A percentile compares a stretch with the other conserved stretches of the same genome.
Evolutionary conservation across 2,797 vertebrate genomes (phyloP).

Genomic region (Lagothrix lagotricha): DNA sequence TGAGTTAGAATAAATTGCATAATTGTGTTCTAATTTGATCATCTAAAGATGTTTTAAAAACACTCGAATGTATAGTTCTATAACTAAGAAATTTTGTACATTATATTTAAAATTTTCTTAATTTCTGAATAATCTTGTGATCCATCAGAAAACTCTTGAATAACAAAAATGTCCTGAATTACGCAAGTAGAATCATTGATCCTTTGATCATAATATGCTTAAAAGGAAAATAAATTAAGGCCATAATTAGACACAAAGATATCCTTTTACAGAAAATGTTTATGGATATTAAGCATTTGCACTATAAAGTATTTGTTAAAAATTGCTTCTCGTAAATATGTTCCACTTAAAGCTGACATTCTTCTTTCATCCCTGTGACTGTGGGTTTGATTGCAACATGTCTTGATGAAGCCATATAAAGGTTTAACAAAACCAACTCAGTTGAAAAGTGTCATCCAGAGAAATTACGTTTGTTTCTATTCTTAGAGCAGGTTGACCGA

Average conservation of each 20-base stretch:
- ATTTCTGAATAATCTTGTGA: background rate
- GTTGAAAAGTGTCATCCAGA: constrained; percentile 66
- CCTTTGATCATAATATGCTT: constrained; percentile 24
- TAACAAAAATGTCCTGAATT: background rate
- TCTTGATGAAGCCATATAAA: constrained; percentile 72
- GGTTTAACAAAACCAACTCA: constrained; percentile 67
- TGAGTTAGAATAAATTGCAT: background rate
- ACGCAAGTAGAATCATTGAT: background rate
- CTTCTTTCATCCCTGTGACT: constrained; percentile 69
- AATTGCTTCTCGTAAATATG: constrained; percentile 64
- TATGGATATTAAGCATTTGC: constrained; percentile 38
- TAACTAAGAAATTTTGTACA: background rate
- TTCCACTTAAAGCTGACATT: constrained; percentile 68
- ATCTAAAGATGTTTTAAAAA: background rate
- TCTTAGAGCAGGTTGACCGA: constrained; percentile 77
- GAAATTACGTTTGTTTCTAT: constrained; percentile 78
- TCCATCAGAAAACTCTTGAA: background rate
- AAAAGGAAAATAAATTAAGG: constrained; percentile 34
- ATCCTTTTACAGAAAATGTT: constrained; percentile 31
- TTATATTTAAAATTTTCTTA: background rate
- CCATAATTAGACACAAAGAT: constrained; percentile 53
- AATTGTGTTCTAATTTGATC: background rate
- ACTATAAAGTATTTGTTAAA: constrained; percentile 32
- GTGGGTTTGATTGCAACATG: constrained; percentile 55
- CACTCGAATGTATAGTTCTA: background rate